Evolutionary conservation across 2,888 invertebrate genomes (phyloP), one percentile per base, ranked within the genome.

Genomic region (Thecocarcelia acutangulata): DNA sequence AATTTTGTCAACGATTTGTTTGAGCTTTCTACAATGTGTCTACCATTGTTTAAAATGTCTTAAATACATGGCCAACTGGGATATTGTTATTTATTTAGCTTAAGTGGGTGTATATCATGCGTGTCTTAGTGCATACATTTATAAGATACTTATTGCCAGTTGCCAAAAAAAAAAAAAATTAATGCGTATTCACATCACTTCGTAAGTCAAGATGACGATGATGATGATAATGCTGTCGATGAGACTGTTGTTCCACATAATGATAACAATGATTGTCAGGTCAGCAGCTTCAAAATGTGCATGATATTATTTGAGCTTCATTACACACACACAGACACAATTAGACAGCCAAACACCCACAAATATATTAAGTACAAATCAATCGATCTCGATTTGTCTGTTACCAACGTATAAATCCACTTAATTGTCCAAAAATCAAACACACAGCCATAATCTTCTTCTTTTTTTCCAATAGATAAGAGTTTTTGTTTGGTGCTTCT

Each of bases 341-440:
- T 40, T 13, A 59, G 3, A 24, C 1, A 24, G 9, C 1, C n/a
- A 3, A n/a, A 59, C 59, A 44, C 33, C 21, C 28, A 69, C 40
- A 72, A 13, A 28, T 4, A 50, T 73, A 69, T 74, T 70, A 70
- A 75, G 52, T 17, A 78, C 54, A 78, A 75, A 78, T 78, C 82
- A 82, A 78, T 78, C 82, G 64, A 66, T 75, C 70, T 82, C 75
- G 82, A 70, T 70, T 46, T 74, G 78, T 59, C 66, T 81, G 78
- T 73, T 75, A 69, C 72, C 72, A 78, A 78, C 78, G 80, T 50
- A 70, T 74, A 83, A 79, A 83, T 73, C 75, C 80, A 82, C 76
- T 79, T 78, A 80, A 80, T 70, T 76, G 78, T 70, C 74, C 59
- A 72, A 66, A 81, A 80, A 63, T 77, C 76, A 63, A 44, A 69